These are phyloP conservation scores for Lagodon rhomboides DNA, from an alignment of 2,797 vertebrate genomes.

Conservation along the genomic window DNA sequence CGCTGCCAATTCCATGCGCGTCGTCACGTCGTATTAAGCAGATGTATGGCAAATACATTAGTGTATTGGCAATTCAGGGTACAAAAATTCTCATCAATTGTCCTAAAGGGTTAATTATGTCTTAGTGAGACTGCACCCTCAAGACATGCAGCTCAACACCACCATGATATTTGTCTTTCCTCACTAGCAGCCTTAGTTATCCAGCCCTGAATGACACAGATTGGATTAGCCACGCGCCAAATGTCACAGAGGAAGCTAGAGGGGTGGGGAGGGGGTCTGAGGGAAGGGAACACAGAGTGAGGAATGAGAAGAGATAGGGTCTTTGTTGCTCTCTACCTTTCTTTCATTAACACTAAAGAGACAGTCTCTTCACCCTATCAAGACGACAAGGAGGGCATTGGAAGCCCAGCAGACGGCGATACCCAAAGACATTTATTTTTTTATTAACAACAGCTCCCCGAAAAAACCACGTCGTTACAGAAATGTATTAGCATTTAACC, in stretches of 20 bases:
- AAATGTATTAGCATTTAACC: not conserved
- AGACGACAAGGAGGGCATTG: conserved; percentile 9
- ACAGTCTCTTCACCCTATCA: conserved; percentile 51
- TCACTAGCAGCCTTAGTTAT: conserved; percentile 65
- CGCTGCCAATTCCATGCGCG: not conserved
- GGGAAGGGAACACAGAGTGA: conserved; percentile 48
- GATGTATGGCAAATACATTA: not conserved
- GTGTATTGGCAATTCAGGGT: conserved; percentile 25
- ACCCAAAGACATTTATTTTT: conserved; percentile 35
- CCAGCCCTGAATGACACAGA: conserved; percentile 76
- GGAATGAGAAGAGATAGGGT: conserved; percentile 75
- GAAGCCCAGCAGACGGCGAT: conserved; percentile 10
- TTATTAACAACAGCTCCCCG: conserved; percentile 11
- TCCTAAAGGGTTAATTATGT: conserved; percentile 58
- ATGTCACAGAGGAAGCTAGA: conserved; percentile 74
- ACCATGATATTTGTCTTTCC: conserved; percentile 76
- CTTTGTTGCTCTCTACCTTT: conserved; percentile 64
- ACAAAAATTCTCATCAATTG: conserved; percentile 28
- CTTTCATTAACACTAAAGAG: conserved; percentile 55
- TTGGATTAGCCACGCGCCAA: conserved; percentile 79
- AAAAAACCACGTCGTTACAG: not conserved
- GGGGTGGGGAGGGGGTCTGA: conserved; percentile 22
- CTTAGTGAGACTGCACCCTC: conserved; percentile 48
- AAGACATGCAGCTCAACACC: conserved; percentile 57
- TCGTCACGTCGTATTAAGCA: conserved; percentile 19